Conservation (phyloP, 1,140 invertebrate genomes). For the Calephelis virginiensis region DNA sequence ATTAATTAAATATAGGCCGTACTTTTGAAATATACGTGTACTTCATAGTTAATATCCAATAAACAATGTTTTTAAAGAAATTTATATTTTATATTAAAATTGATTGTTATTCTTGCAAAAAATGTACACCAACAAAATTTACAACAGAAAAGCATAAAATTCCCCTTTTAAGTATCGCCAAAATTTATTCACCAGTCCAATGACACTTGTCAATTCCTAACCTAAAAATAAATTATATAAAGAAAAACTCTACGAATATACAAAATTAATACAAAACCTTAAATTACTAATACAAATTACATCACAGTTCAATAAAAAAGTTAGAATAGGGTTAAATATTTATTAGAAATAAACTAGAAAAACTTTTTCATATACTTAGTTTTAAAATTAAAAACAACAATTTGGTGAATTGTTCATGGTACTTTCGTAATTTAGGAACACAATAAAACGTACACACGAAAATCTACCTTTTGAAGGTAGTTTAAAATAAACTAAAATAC, state of each 20-base stretch:
- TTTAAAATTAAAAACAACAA: conserved; percentile 61
- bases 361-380: conserved; percentile 12
- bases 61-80: conserved; percentile 10
- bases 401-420: conserved; percentile 68
- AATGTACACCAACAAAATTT: conserved; percentile 19
- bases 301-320: conserved; percentile 78
- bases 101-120: conserved; percentile 8
- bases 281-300: conserved; percentile 75
- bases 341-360: conserved; percentile 21
- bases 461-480: conserved; percentile 57
- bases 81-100: neutral
- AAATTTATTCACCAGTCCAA: conserved; percentile 47
- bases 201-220: conserved; percentile 52
- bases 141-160: conserved; percentile 20
- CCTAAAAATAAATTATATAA: conserved; percentile 74
- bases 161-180: conserved; percentile 28
- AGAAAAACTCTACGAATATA: conserved; percentile 75
- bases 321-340: conserved; percentile 43
- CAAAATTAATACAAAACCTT: conserved; percentile 76
- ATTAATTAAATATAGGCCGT: conserved; percentile 23
- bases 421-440: conserved; percentile 69
- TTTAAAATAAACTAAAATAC: conserved; percentile 25
- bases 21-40: conserved; percentile 18
- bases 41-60: conserved; percentile 11
- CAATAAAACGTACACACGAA: conserved; percentile 55